Percentiles rank a stretch among this genome's conserved stretches.
phyloP scores from a whole-genome alignment of 2,797 vertebrate species.

The Takifugu rubripes region DNA sequence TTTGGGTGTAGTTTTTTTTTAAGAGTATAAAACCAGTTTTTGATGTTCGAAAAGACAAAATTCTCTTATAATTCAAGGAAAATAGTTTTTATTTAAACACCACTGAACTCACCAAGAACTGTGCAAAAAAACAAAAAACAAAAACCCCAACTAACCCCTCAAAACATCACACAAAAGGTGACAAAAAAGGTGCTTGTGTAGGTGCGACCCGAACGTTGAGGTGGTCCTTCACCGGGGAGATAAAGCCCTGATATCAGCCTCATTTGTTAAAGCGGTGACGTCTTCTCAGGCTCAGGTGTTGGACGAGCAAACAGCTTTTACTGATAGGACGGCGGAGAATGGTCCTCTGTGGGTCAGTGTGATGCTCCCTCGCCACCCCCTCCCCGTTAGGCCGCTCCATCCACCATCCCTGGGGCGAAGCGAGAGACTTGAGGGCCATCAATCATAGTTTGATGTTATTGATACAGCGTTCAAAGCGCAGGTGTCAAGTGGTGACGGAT shows the following conservation, averaged over 20 bases:
- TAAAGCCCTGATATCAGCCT: conserved; percentile 1
- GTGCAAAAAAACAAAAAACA: no score
- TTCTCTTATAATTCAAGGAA: no score
- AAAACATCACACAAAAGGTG: neutral
- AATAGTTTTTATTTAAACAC: no score
- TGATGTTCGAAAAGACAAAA: no score
- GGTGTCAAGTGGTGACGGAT: conserved; percentile 43
- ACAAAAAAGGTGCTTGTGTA: neutral
- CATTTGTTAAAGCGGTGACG: conserved; percentile 7
- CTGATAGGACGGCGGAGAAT: neutral
- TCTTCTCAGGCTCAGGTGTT: conserved; percentile 2
- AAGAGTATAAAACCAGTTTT: no score
- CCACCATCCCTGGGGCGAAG: conserved; percentile 17
- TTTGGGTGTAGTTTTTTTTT: no score
- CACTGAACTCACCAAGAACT: no score
- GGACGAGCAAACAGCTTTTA: conserved; percentile 30
- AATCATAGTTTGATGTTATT: conserved; percentile 37
- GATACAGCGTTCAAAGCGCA: conserved; percentile 48
- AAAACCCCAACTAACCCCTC: no score
- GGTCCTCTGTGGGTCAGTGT: conserved; percentile 1
- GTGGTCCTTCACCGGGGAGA: neutral
- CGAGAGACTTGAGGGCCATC: conserved; percentile 21
- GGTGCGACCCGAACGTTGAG: neutral
- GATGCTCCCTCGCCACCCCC: conserved; percentile 6
- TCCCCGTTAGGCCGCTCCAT: neutral